Base-by-base conservation (phyloP, 1,140 invertebrate species). In the Procambarus virginalis region DNA sequence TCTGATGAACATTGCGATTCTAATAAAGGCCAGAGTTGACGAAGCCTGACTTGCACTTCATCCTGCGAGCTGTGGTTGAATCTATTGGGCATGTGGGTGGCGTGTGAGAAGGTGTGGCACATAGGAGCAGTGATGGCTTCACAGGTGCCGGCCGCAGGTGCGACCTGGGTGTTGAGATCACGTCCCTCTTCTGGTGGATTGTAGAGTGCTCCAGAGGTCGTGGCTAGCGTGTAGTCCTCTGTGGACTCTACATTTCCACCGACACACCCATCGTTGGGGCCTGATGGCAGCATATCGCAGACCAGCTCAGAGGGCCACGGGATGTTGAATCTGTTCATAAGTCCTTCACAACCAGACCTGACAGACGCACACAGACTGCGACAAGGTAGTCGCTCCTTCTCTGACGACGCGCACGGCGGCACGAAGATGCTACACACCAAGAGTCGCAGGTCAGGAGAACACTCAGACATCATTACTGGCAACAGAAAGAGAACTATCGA, bases 391-490 rank as follows among this genome's bases (percentile, higher is more conserved):
- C 99, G 96, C 0, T 98, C 96, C 91, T 95, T 94, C 51, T 98
- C 97, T 85, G 99, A 94, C 78, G 99, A 97, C 0, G 97, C 99
- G 93, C 99, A 99, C 0, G 99, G 97, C 0, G 99, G 99, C 8
- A 97, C 97, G 94, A 98, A 99, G 80, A 99, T 95, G 0, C 98
- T 97, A 94, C 99, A 99, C 22, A 99, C 94, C 93, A 99, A 99
- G 91, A 99, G 97, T 93, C 98, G 97, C 55, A 99, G 94, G 93
- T 99, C 97, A 0, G 97, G 96, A 92, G 97, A 99, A 94, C 99
- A 99, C 92, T 98, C 96, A 4, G 99, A 96, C 95, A 99, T 99
- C 1, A 99, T 97, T 14, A 99, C 94, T 3, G 98, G 98, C 86
- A 97, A 97, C 93, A 98, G 99, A 93, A 98, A 97, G 93, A 98